These are phyloP conservation scores for Machimus rusticus DNA, from an alignment of 2,888 invertebrate species.

Conservation along the genomic window DNA sequence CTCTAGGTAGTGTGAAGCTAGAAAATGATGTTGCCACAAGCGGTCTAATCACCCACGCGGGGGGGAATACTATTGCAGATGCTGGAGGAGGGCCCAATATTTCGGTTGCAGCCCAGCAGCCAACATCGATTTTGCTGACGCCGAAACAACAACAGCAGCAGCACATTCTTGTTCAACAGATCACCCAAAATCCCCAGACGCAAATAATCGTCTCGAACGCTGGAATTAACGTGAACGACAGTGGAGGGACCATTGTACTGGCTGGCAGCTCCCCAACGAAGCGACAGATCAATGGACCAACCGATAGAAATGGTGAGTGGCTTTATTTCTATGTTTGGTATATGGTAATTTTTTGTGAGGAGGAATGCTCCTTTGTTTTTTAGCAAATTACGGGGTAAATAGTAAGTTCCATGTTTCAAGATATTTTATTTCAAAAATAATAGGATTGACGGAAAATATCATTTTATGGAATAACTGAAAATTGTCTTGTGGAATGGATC, in stretches of 20 bases:
- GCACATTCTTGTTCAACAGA: constrained; percentile 59
- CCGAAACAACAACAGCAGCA: constrained; percentile 47
- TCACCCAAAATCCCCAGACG: constrained; percentile 39
- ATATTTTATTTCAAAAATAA: background rate
- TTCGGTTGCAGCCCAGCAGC: background rate
- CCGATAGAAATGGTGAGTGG: constrained; percentile 53
- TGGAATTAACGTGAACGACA: constrained; percentile 27
- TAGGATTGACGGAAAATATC: background rate
- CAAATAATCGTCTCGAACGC: constrained; percentile 45
- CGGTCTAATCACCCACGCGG: constrained; percentile 43
- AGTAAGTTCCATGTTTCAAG: background rate
- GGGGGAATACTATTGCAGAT: constrained; percentile 47
- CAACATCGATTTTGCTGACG: constrained; percentile 36
- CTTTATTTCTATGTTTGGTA: background rate
- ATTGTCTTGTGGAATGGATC: too few species aligned
- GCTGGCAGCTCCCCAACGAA: constrained; percentile 42
- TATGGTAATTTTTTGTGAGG: background rate
- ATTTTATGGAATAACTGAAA: background rate
- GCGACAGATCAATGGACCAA: constrained; percentile 60
- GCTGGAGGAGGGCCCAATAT: constrained; percentile 44
- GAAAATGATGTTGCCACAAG: constrained; percentile 53
- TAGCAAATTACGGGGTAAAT: background rate
- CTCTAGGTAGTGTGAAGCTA: constrained; percentile 57
- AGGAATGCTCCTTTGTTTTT: background rate
- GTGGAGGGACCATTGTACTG: constrained; percentile 46